Percentiles rank a stretch among this genome's conserved stretches.
Conservation (phyloP, 2,797 vertebrate genomes). For the Poeciliopsis paucimaculata region DNA sequence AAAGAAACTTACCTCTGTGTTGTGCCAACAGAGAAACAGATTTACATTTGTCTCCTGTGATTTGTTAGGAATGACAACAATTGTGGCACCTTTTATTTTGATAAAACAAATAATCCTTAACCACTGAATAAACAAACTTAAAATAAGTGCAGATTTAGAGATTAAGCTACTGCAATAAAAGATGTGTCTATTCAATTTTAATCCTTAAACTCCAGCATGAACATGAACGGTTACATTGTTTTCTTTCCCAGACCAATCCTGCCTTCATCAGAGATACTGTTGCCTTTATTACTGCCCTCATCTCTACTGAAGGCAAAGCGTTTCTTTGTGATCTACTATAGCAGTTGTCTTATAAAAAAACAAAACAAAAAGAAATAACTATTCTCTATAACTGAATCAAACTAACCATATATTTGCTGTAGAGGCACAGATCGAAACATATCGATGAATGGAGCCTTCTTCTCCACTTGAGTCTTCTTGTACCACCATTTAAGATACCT, state of each 20-base stretch:
- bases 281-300: neutral
- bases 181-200: neutral
- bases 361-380: neutral
- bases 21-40: neutral
- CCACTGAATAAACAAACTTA: neutral
- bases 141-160: neutral
- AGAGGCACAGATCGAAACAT: conserved; percentile 87
- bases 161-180: neutral
- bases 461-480: conserved; percentile 92
- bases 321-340: neutral
- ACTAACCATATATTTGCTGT: conserved; percentile 93
- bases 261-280: neutral
- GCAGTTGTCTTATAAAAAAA: too few species aligned
- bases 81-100: neutral
- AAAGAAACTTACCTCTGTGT: neutral
- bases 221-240: neutral
- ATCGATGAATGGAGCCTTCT: conserved; percentile 94
- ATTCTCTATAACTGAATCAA: neutral
- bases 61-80: neutral
- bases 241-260: neutral
- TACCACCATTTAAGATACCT: conserved; percentile 96
- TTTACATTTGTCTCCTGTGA: neutral
- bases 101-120: neutral
- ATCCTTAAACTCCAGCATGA: neutral
- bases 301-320: neutral